Base-by-base conservation (phyloP, 2,888 invertebrate species). In the Pilophorus perplexus region DNA sequence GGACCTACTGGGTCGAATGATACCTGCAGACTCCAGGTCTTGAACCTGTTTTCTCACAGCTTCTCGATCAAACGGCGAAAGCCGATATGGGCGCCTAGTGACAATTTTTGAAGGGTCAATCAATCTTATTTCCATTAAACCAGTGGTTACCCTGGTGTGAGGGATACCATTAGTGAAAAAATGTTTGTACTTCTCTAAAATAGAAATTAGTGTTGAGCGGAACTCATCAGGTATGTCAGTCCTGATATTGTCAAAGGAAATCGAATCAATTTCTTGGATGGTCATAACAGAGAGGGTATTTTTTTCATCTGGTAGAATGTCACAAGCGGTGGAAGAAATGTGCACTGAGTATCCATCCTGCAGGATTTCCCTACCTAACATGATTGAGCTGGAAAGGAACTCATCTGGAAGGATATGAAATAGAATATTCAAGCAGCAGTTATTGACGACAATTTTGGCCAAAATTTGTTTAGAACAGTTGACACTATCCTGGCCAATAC, bases 1-100 rank as follows among this genome's bases (percentile, higher is more conserved):
- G n/a, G 71, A 73, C 27, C 44, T 57, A 44, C 60, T 44, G 3
- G 60, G 44, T 10, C 60, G 60, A 22, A 60, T 44, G 12, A 60
- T 22, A 12, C 27, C 27, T 3, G 44, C 60, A 4, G 48, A 14
- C 22, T 60, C 44, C n/a, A 60, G 37, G 4, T 44, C 44, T 8
- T 5, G 25, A 27, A 52, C n/a, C 20, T 23, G 25, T 14, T 27
- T 52, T n/a, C 52, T 16, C 16, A 22, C 37, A 8, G 22, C 14
- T 20, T 55, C 37, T 8, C 33, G 28, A n/a, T 38, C 18, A 14
- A 3, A 8, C 12, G 57, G 57, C 2, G 20, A 33, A 10, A 55
- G 40, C 8, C 40, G 16, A 28, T 55, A 55, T 33, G 57, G 57
- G 10, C 57, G 57, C 18, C 46, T n/a, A n/a, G n/a, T n/a, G n/a